Percentiles rank a stretch among this genome's conserved stretches.
Conservation (phyloP, 1,140 invertebrate species). For the Tyrophagus putrescentiae region DNA sequence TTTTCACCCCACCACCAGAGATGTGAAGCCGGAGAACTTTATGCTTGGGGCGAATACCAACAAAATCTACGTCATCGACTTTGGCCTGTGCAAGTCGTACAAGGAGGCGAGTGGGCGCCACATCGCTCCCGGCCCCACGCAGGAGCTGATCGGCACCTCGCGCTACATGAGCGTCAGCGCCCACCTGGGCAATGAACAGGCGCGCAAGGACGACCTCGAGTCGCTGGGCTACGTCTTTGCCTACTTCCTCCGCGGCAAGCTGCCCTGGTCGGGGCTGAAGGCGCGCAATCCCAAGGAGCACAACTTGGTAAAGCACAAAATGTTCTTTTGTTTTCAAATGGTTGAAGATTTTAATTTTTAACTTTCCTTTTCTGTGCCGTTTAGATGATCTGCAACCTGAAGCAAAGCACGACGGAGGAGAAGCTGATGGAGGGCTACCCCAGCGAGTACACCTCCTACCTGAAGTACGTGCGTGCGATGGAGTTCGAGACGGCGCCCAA, state of each 20-base stretch:
- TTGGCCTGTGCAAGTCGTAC: constrained; percentile 46
- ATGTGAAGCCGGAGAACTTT: constrained; percentile 25
- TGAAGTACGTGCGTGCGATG: constrained; percentile 44
- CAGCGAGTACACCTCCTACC: constrained; percentile 67
- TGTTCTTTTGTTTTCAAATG: too few species aligned
- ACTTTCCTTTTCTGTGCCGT: too few species aligned
- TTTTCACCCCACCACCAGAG: too few species aligned
- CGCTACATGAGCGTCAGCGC: constrained; percentile 30
- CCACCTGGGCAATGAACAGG: constrained; percentile 62
- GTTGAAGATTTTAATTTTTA: too few species aligned
- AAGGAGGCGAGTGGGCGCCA: constrained; percentile 41
- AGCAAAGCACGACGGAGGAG: constrained; percentile 91
- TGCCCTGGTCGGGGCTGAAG: constrained; percentile 99
- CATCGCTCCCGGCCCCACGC: constrained; percentile 36
- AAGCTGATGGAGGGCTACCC: constrained; percentile 92
- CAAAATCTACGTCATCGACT: constrained; percentile 38
- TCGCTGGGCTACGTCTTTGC: constrained; percentile 99
- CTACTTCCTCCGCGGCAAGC: constrained; percentile 95
- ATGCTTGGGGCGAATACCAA: constrained; percentile 32
- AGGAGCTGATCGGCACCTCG: constrained; percentile 44
- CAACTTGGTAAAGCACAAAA: too few species aligned
- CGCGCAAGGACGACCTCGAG: constrained; percentile 94
- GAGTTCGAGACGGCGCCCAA: constrained; percentile 47
- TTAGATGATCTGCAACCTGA: constrained; percentile 91
- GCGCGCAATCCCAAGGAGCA: constrained; percentile 96